Base-by-base conservation (phyloP, 2,113 vertebrate genomes). In the Nerophis lumbriciformis region DNA sequence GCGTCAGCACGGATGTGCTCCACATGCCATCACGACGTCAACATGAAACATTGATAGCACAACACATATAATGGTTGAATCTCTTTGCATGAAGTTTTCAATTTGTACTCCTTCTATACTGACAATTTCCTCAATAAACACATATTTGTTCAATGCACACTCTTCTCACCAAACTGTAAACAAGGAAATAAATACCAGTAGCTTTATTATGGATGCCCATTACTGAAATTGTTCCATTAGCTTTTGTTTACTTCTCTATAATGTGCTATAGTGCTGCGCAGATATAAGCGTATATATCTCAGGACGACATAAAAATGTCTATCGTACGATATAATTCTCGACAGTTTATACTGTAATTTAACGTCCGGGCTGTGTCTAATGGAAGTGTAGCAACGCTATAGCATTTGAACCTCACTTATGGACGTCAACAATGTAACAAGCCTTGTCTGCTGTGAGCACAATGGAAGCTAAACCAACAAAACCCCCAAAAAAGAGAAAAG, bases 41-140 rank as follows among this genome's bases (percentile, higher is more conserved):
- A 73, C 75, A 57, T 66, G 62, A 79, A 81, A 77, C 63, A 42
- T 47, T 53, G 72, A 78, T 75, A 77, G 65, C 65, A 52, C 14
- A 0, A 16, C 63, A 49, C 54, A 28, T 28, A 39, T 58, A 61
- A 70, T 61, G 60, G 60, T 19, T 61, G 28, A 66, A 77, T 62
- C 53, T 57, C 56, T n/a, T 61, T 44, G 47, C 37, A 36, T 8
- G 47, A 12, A 39, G 49, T 53, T 68, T 75, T 73, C 58, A 61
- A 68, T 74, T 61, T 60, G 63, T 50, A 63, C 70, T 66, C 59
- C 66, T 56, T 45, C 37, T 14, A 49, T 51, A 47, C 21, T 55
- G 55, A 12, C 13, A 15, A 69, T 51, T 21, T 52, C 56, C 55
- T 67, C 49, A 56, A 13, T 35, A 39, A 62, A 57, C 65, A 44